phyloP scores from a whole-genome alignment of 2,113 vertebrate species.

The Etia nguti region DNA sequence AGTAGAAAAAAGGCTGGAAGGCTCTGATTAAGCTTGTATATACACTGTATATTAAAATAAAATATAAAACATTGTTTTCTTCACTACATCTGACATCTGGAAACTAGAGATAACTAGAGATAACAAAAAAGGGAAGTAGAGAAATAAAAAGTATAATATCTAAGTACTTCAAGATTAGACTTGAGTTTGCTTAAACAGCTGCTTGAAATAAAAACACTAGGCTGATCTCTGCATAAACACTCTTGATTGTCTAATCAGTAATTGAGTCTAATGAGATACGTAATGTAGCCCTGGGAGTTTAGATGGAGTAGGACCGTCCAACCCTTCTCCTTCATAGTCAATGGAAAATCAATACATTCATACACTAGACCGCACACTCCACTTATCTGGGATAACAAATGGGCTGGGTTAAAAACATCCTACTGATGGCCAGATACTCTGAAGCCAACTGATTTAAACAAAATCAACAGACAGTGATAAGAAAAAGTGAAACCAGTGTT shows the following conservation, averaged over 20 bases:
- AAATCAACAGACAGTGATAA: not conserved
- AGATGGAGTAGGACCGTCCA: not conserved
- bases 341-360: constrained; percentile 18
- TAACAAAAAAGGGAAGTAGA: not conserved
- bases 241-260: not conserved
- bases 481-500: not conserved
- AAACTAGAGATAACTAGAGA: not conserved
- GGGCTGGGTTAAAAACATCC: not conserved
- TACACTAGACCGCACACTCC: not conserved
- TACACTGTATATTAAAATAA: not conserved
- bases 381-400: not conserved
- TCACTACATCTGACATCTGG: not conserved
- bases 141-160: not conserved
- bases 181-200: not conserved
- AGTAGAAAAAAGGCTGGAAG: not conserved
- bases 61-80: not conserved
- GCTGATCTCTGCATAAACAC: not conserved
- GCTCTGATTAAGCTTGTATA: not conserved
- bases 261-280: not conserved
- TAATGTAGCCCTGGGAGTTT: not conserved
- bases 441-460: not conserved
- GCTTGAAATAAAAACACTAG: not conserved
- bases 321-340: not conserved
- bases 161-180: not conserved
- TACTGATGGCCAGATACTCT: not conserved